Evolutionary conservation across 2,888 invertebrate genomes (phyloP).

Genomic region (Drosophila fulvimacula): DNA sequence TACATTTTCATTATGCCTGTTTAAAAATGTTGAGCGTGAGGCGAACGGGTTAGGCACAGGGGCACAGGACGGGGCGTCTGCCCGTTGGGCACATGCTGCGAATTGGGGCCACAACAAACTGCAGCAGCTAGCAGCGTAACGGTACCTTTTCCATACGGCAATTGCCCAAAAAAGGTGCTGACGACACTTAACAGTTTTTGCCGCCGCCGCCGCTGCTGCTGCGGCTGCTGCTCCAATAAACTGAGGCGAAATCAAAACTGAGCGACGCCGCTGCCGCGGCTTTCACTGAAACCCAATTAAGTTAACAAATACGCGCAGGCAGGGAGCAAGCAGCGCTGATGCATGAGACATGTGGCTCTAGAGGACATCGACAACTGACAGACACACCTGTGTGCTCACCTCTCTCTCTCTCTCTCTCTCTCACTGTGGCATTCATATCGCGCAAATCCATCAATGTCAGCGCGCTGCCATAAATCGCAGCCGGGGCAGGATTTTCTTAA

Average conservation of each 20-base stretch:
- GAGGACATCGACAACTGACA: conserved; percentile 47
- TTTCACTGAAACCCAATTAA: conserved; percentile 65
- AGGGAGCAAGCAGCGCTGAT: conserved; percentile 15
- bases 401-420: not conserved
- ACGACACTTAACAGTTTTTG: conserved; percentile 46
- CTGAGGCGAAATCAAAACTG: conserved; percentile 39
- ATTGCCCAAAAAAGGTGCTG: conserved; percentile 65
- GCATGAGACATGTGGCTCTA: conserved; percentile 7
- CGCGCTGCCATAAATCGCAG: conserved; percentile 41
- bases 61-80: conserved; percentile 3
- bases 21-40: conserved; percentile 49
- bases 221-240: conserved; percentile 34
- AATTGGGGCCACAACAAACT: conserved; percentile 57
- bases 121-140: conserved; percentile 38
- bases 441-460: conserved; percentile 50
- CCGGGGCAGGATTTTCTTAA: conserved; percentile 24
- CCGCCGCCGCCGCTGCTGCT: conserved; percentile 12
- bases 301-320: conserved; percentile 47
- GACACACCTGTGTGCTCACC: conserved; percentile 39
- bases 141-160: conserved; percentile 46
- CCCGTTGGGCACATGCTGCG: conserved; percentile 34
- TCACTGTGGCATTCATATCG: conserved; percentile 7
- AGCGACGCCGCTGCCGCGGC: conserved; percentile 11
- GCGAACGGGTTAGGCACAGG: not conserved
- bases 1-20: conserved; percentile 63